Evolutionary conservation across 2,888 invertebrate genomes (phyloP).

Genomic region (Andrena fulva): DNA sequence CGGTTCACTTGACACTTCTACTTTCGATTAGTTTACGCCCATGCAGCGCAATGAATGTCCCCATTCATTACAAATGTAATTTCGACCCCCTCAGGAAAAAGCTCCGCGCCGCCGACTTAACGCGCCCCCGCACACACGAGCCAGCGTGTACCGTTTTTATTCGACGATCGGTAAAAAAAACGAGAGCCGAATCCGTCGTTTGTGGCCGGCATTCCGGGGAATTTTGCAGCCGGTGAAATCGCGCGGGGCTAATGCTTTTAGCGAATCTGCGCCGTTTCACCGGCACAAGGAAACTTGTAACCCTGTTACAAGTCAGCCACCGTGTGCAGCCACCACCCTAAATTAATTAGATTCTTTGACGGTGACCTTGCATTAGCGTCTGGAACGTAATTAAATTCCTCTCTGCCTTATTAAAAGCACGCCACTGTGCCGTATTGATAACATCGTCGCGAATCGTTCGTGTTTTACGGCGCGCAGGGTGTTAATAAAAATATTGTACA

Average conservation of each 20-base stretch:
- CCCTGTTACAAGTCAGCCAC: slow-evolving; percentile 41
- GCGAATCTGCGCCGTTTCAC: slow-evolving; percentile 40
- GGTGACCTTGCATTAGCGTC: slow-evolving; percentile 55
- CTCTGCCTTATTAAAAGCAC: slow-evolving; percentile 43
- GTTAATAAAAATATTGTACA: too few relatives aligned
- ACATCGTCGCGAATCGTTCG: slow-evolving; percentile 12
- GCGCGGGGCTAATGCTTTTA: slow-evolving; percentile 46
- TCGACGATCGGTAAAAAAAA: not conserved
- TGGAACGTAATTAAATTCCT: slow-evolving; percentile 53
- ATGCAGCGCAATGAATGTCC: not conserved
- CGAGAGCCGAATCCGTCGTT: slow-evolving; percentile 23
- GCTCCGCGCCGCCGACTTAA: not conserved
- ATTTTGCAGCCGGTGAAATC: slow-evolving; percentile 44
- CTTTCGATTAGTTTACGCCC: slow-evolving; percentile 3
- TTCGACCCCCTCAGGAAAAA: not conserved
- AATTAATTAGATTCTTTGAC: slow-evolving; percentile 60
- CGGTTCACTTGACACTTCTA: not conserved
- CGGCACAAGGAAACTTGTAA: slow-evolving; percentile 32
- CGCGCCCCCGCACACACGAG: not conserved
- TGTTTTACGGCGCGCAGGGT: too few relatives aligned
- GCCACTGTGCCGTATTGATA: slow-evolving; percentile 41
- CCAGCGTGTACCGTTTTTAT: not conserved
- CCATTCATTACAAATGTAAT: slow-evolving; percentile 5
- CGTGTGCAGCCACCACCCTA: slow-evolving; percentile 37
- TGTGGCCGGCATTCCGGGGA: slow-evolving; percentile 24